phyloP scores from a whole-genome alignment of 2,888 invertebrate genomes.

The Camponotus fellah region DNA sequence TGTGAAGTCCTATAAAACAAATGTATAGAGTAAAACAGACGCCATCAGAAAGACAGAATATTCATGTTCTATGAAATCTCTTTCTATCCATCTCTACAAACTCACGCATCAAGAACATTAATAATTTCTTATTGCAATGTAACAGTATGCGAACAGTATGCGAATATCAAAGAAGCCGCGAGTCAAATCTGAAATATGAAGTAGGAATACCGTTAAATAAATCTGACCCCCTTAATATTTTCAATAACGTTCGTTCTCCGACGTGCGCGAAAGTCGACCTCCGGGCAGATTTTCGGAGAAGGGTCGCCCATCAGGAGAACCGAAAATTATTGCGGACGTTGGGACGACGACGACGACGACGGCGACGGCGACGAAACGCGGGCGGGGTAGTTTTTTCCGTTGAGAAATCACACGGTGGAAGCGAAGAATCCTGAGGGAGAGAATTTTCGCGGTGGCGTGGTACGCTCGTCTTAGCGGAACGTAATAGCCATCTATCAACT shows the following conservation, averaged over 20 bases:
- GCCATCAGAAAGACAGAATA: constrained; percentile 38
- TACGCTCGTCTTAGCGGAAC: constrained; percentile 79
- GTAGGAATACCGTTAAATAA: constrained; percentile 39
- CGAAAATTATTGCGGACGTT: constrained; percentile 47
- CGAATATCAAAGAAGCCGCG: not conserved
- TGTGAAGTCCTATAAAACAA: constrained; percentile 46
- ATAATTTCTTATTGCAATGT: constrained; percentile 42
- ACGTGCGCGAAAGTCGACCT: constrained; percentile 17
- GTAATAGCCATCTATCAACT: constrained; percentile 84
- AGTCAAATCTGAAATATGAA: constrained; percentile 20
- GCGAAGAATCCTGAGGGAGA: constrained; percentile 51
- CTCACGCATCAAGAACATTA: constrained; percentile 2
- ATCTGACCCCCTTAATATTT: constrained; percentile 44
- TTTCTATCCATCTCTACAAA: not conserved
- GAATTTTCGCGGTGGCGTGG: constrained; percentile 57
- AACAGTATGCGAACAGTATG: constrained; percentile 14
- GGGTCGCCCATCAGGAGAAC: constrained; percentile 45
- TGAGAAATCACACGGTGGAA: constrained; percentile 53
- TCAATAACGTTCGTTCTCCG: constrained; percentile 42
- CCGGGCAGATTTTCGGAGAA: constrained; percentile 9
- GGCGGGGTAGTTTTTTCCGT: constrained; percentile 51
- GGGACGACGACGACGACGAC: not conserved
- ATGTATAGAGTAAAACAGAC: constrained; percentile 28
- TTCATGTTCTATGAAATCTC: constrained; percentile 40
- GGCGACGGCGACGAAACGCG: constrained; percentile 42